These are phyloP conservation scores for Poeciliopsis presidionis DNA, from an alignment of 2,797 vertebrate species.

Conservation along the genomic window DNA sequence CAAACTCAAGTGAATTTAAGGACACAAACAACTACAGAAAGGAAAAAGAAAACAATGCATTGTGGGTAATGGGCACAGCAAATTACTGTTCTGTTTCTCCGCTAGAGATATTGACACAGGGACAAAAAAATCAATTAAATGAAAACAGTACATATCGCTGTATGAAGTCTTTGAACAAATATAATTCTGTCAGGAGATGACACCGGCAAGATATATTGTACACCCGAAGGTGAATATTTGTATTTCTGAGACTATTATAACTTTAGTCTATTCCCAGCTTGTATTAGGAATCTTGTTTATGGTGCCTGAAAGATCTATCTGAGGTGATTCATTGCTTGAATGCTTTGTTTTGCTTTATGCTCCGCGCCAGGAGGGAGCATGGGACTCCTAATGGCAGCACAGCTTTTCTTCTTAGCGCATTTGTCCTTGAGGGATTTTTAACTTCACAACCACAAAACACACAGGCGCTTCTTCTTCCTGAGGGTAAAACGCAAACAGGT, in stretches of 20 bases:
- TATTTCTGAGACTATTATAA: constrained; percentile 71
- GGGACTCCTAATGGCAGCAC: constrained; percentile 67
- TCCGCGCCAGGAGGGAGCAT: constrained; percentile 55
- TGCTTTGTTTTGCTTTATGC: constrained; percentile 73
- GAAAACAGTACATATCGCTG: constrained; percentile 55
- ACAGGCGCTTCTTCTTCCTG: constrained; percentile 61
- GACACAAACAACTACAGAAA: constrained; percentile 23
- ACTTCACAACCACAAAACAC: constrained; percentile 65
- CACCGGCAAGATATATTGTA: constrained; percentile 50
- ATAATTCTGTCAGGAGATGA: constrained; percentile 58
- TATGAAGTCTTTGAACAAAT: constrained; percentile 60
- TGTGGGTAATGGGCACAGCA: constrained; percentile 45
- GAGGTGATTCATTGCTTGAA: constrained; percentile 73
- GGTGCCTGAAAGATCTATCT: constrained; percentile 70
- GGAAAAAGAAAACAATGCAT: constrained; percentile 21
- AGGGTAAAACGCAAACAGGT: constrained; percentile 63
- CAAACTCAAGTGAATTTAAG: constrained; percentile 18
- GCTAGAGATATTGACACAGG: constrained; percentile 54
- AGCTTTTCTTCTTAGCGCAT: constrained; percentile 66
- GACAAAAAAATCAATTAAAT: constrained; percentile 70
- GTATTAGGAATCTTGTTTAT: constrained; percentile 72
- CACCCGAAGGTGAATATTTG: constrained; percentile 74
- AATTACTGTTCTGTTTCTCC: constrained; percentile 58
- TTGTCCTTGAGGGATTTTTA: constrained; percentile 77
- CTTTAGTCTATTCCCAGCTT: constrained; percentile 61